Conservation (phyloP, 35 echinoderm and acorn worm species). For the Apostichopus californicus region DNA sequence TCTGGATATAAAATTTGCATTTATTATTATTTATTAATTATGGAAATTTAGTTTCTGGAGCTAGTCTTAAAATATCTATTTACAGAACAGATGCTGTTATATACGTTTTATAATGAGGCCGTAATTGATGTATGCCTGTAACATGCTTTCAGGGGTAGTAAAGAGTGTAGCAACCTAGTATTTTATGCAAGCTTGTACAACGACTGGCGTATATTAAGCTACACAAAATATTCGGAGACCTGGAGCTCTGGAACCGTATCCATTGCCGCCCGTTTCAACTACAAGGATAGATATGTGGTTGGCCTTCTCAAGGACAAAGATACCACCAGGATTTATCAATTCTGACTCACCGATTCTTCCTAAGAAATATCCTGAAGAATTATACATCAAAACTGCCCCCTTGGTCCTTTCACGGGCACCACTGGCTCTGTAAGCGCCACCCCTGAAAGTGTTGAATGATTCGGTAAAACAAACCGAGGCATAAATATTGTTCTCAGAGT, state of each 20-base stretch:
- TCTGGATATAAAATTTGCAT: no score
- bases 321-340: conserved; percentile 23
- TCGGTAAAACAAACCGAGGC: not conserved
- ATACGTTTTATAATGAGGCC: no score
- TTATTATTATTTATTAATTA: no score
- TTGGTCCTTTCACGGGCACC: not conserved
- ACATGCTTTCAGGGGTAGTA: no score
- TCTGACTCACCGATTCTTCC: conserved; percentile 23
- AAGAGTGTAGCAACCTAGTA: no score
- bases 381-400: conserved; percentile 44
- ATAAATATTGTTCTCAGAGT: conserved; percentile 35
- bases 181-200: no score
- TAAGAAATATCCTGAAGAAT: conserved; percentile 13
- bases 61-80: no score
- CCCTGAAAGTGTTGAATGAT: not conserved
- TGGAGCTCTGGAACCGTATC: conserved; percentile 5
- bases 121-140: no score
- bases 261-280: not conserved
- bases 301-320: conserved; percentile 16
- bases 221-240: conserved; percentile 20
- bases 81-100: no score
- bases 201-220: no score
- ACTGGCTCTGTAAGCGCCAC: not conserved
- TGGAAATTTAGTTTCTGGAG: no score
- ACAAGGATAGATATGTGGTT: not conserved